Conservation (phyloP, 2,888 invertebrate genomes). For the Pseudococcus longispinus region DNA sequence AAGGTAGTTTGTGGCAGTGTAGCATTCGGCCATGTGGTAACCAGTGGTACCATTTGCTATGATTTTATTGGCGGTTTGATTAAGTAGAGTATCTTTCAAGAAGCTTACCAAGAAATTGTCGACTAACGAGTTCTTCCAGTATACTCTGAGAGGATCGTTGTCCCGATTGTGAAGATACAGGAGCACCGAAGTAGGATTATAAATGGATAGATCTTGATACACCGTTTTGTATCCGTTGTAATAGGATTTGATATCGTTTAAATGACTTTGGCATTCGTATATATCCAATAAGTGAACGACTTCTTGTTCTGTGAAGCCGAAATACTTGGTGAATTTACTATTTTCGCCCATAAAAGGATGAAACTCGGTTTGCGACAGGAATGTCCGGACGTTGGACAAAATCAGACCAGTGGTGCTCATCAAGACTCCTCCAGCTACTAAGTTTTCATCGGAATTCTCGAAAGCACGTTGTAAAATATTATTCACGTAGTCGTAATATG, state of each 20-base stretch:
- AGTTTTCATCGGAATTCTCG: not conserved
- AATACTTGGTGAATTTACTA: not conserved
- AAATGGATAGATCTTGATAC: not conserved
- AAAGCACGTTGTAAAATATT: not conserved
- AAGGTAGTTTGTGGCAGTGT: not conserved
- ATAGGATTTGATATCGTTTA: not conserved
- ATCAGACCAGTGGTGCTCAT: not conserved
- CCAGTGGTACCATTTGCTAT: not conserved
- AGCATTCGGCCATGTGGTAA: not conserved
- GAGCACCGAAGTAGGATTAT: not conserved
- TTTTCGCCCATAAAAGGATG: conserved; percentile 10
- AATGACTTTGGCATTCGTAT: not conserved
- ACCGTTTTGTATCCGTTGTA: not conserved
- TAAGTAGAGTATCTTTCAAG: not conserved
- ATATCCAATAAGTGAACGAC: not conserved
- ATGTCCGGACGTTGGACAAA: not conserved
- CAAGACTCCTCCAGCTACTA: not conserved
- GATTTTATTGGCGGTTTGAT: not conserved
- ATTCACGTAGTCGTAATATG: not conserved
- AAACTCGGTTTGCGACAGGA: not conserved
- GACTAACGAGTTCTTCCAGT: not conserved
- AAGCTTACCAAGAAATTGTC: not conserved
- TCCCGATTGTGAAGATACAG: not conserved
- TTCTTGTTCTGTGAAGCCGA: not conserved
- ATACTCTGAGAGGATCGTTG: not conserved